Base-by-base conservation (phyloP, 2,113 vertebrate genomes). In the Harpagus bidentatus region DNA sequence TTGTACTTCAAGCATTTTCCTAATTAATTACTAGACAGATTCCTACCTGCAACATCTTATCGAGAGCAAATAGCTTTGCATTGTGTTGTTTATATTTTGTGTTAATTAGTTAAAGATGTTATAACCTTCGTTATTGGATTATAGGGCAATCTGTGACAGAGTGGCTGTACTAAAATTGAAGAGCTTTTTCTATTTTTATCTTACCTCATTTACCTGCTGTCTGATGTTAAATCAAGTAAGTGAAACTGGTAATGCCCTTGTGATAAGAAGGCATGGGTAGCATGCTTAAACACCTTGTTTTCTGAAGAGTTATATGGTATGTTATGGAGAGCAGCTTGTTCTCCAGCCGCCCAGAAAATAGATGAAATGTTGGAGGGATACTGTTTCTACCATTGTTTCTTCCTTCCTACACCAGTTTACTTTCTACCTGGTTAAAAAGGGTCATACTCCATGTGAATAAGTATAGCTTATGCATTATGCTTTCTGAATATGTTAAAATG, bases 141-240 rank as follows among this genome's bases (percentile, higher is more conserved):
- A 69, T 76, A 94, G 47, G 53, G 23, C 84, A 96, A 45, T 50
- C 48, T 95, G 52, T 65, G 86, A 72, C 48, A 91, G 79, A 95
- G 61, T 74, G 38, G 38, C 36, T 96, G 61, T 65, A n/a, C 56
- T 93, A 65, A 94, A 90, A 87, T 38, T 77, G 74, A 97, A 94
- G 86, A 92, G 47, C 47, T 93, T 85, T 93, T 88, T 69, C 62
- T 93, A 83, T 93, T 96, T 98, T 93, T 94, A 61, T 97, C 92
- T 93, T 82, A 76, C 71, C 52, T 96, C 82, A 81, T 97, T 97
- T 97, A 90, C 93, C 77, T 97, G 38, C 86, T 94, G 66, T 80
- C 84, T 97, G 74, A 89, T 95, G 71, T 42, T 91, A 91, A 97
- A 97, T 97, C 79, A 95, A 95, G 85, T 82, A 65, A 95, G 66